phyloP scores from a whole-genome alignment of 2,113 vertebrate genomes.

The Gallinago media region DNA sequence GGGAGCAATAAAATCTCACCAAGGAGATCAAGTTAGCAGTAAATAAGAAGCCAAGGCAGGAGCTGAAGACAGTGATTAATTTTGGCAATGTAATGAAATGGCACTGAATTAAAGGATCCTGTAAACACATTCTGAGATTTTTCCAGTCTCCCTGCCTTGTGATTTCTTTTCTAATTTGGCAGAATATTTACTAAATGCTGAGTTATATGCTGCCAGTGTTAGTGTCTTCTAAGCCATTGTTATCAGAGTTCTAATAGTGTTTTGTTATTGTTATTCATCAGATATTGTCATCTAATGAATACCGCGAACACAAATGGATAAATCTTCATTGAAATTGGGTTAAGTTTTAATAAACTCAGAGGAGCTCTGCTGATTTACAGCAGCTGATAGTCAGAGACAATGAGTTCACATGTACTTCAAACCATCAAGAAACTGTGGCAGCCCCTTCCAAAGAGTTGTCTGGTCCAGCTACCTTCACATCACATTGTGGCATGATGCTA shows the following conservation, averaged over 20 bases:
- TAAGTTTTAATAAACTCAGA: background rate
- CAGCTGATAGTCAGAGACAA: background rate
- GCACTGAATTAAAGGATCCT: background rate
- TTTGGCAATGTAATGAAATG: slow-evolving; percentile 28
- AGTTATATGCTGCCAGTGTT: background rate
- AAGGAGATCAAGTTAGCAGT: slow-evolving; percentile 25
- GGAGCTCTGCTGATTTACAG: background rate
- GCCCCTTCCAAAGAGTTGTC: background rate
- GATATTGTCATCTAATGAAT: background rate
- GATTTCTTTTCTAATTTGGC: background rate
- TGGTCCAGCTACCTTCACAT: background rate
- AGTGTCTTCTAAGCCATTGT: background rate
- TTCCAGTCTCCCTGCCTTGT: background rate
- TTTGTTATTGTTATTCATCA: background rate
- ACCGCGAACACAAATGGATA: background rate
- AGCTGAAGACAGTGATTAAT: slow-evolving; percentile 52
- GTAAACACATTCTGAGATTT: slow-evolving; percentile 1
- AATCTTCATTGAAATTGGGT: background rate
- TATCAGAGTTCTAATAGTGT: background rate
- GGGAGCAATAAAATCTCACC: slow-evolving; percentile 31
- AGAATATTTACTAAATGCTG: background rate
- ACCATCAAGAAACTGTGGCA: background rate
- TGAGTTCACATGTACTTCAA: background rate
- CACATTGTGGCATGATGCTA: background rate
- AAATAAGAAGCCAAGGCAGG: slow-evolving; percentile 43